Evolutionary conservation across 2,797 vertebrate species (phyloP).

Genomic region (Lates japonicus): DNA sequence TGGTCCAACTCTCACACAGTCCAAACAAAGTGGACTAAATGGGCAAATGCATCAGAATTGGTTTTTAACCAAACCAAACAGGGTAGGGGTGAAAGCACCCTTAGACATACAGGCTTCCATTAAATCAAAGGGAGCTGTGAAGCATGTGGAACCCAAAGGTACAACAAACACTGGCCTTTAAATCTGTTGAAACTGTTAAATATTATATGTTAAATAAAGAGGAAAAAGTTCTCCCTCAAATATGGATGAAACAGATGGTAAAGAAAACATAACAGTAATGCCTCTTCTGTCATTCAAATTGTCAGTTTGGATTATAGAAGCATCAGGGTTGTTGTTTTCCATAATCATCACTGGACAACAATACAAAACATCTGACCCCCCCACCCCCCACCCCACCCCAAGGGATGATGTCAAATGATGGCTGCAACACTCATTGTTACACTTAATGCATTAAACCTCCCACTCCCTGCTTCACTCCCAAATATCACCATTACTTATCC

Average conservation of each 20-base stretch:
- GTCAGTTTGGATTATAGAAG: neutral
- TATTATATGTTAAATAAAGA: neutral
- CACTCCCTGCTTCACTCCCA: slow-evolving; percentile 23
- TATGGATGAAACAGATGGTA: slow-evolving; percentile 14
- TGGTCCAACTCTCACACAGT: neutral
- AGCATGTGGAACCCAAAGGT: neutral
- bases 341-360: slow-evolving; percentile 58
- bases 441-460: slow-evolving; percentile 60
- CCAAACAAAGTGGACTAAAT: neutral
- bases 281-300: neutral
- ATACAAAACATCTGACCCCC: slow-evolving; percentile 69
- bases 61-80: neutral
- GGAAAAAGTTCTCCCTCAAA: neutral
- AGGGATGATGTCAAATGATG: slow-evolving; percentile 66
- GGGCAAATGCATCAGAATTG: neutral
- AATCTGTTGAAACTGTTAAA: slow-evolving; percentile 7
- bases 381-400: slow-evolving; percentile 50
- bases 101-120: neutral
- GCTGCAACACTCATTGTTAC: slow-evolving; percentile 68
- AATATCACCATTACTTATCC: slow-evolving; percentile 63
- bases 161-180: neutral
- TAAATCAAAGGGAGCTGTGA: neutral
- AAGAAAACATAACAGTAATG: slow-evolving; percentile 12
- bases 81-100: neutral
- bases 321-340: slow-evolving; percentile 39